Base-by-base conservation (phyloP, 2,113 vertebrate species). In the Toxotes jaculatrix region DNA sequence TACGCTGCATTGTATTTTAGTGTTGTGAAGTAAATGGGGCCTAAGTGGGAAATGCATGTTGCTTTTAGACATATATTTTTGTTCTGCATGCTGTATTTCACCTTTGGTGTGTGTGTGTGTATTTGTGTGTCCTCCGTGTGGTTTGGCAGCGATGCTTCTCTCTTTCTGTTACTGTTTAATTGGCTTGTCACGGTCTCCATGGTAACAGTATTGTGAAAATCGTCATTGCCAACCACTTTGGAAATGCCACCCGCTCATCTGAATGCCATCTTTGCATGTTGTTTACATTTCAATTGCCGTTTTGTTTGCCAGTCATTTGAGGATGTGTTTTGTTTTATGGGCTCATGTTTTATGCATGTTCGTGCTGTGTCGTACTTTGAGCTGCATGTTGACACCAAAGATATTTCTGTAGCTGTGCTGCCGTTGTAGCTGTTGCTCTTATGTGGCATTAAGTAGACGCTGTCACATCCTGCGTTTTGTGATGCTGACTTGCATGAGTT, bases 11-110 rank as follows among this genome's bases (percentile, higher is more conserved):
- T 47, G 11, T 64, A 23, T 74, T 53, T 32, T 36, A 59, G 85
- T 89, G 71, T 71, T 85, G 82, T 87, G 85, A 86, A 72, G 87
- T 91, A 82, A 86, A 85, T 81, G 89, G 88, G 91, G 87, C 90
- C 85, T 91, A 82, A 89, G 56, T 79, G 77, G 78, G 74, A 72
- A 65, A 45, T 82, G 90, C 80, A 86, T 68, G 72, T 56, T 82
- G 84, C 80, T 82, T 78, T 55, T 80, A 66, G 75, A 47, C 74
- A 56, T 70, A 7, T 49, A 16, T 74, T 63, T 49, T 75, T 79
- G 45, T 75, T 84, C 42, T 72, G 92, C 90, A 89, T 91, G 90
- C 65, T 7, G 23, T n/a, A n/a, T 75, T 72, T 42, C 65, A 70
- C 47, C 34, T 57, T 34, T 57, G 4, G 17, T 71, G 47, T 59